Percentiles rank a stretch among this genome's conserved stretches.
phyloP scores from a whole-genome alignment of 2,113 vertebrate species.

The Lepus americanus region DNA sequence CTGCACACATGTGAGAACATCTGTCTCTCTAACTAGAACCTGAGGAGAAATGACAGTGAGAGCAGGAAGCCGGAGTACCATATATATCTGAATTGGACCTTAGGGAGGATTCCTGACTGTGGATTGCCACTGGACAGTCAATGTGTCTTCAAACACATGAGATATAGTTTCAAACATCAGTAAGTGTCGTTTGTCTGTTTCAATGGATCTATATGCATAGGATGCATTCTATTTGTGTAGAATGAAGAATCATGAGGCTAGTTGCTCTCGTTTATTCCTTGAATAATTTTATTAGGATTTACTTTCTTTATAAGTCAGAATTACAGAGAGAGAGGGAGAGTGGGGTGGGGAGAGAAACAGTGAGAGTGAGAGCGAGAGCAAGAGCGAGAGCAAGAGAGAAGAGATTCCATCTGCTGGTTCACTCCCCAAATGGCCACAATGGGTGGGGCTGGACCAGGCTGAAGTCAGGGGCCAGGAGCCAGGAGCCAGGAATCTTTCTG shows the following conservation, averaged over 20 bases:
- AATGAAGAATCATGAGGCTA: not conserved
- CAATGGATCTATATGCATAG: not conserved
- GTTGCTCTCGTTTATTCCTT: not conserved
- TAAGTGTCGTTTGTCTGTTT: not conserved
- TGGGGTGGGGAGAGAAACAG: too few relatives aligned
- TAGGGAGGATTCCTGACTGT: not conserved
- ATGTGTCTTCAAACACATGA: not conserved
- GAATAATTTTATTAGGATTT: too few relatives aligned
- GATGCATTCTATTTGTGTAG: not conserved
- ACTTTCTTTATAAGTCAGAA: too few relatives aligned
- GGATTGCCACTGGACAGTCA: not conserved
- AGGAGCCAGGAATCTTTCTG: too few relatives aligned
- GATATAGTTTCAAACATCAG: not conserved
- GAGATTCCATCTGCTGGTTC: too few relatives aligned
- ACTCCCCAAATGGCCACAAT: too few relatives aligned
- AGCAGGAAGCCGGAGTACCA: not conserved
- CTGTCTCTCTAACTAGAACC: not conserved
- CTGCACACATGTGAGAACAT: not conserved
- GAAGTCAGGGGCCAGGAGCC: too few relatives aligned
- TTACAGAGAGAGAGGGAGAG: too few relatives aligned
- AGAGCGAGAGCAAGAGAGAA: too few relatives aligned
- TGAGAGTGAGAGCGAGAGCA: too few relatives aligned
- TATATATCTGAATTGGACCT: not conserved
- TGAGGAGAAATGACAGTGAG: not conserved
- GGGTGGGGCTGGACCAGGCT: too few relatives aligned